Base-by-base conservation (phyloP, 2,797 vertebrate genomes). In the Myripristis jacobus region DNA sequence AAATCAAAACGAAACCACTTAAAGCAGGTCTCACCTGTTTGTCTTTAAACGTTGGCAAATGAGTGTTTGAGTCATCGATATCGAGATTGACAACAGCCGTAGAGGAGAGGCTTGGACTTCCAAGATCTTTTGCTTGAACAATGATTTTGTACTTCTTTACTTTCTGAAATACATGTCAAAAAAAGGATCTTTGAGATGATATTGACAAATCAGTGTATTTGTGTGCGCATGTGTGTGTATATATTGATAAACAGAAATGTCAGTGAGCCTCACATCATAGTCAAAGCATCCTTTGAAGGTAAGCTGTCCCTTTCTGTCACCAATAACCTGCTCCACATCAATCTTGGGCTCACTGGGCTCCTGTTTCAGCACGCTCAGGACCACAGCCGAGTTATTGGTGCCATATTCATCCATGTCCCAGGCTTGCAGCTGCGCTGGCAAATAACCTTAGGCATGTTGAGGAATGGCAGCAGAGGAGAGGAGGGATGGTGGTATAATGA, bases 1-100 rank as follows among this genome's bases (percentile, higher is more conserved):
- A n/a, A n/a, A n/a, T n/a, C n/a, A n/a, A n/a, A n/a, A n/a, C n/a
- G n/a, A n/a, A n/a, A n/a, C n/a, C n/a, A 38, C 18, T 44, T 6
- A 29, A 3, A 29, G 27, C 10, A 55, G 56, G 2, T 1, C 86
- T 86, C 87, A 91, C 94, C 1, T 74, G 10, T 1, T 47, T 27
- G 0, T 68, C 2, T 13, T 57, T 90, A 76, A 97, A 95, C 0
- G 6, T 71, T 1, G 96, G 95, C 19, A 0, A n/a, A 64, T 96
- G 85, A 75, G 79, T 95, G 89, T 96, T 95, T 51, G 64, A n/a
- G 44, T 96, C 95, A 1, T 54, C 4, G 24, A 97, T 41, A 0
- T 61, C 16, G 0, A 97, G 10, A 0, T 71, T 84, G 24, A 95
- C 19, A 0, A 70, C 83, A 18, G 89, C 79, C 0, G 87, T 93